phyloP scores from a whole-genome alignment of 1,140 invertebrate genomes.

The Pissodes strobi region DNA sequence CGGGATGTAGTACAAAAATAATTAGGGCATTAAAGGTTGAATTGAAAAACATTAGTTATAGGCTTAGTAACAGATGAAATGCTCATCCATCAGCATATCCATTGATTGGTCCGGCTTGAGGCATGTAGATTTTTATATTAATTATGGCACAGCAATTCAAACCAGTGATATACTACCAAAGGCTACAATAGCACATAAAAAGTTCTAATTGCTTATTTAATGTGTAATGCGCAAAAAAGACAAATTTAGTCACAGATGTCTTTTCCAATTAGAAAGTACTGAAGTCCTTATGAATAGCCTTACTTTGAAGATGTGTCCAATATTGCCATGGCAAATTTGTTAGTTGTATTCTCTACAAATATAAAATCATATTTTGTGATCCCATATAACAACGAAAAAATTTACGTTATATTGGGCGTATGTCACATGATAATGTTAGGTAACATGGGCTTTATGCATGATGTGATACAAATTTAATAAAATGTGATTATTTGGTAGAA shows the following conservation, averaged over 20 bases:
- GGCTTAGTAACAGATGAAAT: constrained; percentile 44
- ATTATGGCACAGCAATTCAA: constrained; percentile 40
- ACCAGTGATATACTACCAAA: constrained; percentile 39
- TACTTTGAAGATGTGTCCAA: constrained; percentile 38
- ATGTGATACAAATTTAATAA: no score
- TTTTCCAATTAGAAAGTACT: constrained; percentile 43
- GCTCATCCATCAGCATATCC: constrained; percentile 43
- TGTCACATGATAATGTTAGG: constrained; percentile 44
- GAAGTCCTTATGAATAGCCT: constrained; percentile 39
- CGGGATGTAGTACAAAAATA: constrained; percentile 22
- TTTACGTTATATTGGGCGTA: constrained; percentile 36
- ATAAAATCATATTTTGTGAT: constrained; percentile 42
- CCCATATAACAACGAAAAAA: constrained; percentile 33
- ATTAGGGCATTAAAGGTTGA: neutral
- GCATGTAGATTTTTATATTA: constrained; percentile 40
- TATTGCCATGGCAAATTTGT: constrained; percentile 40
- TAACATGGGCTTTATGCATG: no score
- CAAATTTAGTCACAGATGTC: constrained; percentile 40
- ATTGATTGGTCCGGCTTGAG: constrained; percentile 30
- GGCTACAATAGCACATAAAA: constrained; percentile 49
- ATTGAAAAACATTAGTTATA: constrained; percentile 32
- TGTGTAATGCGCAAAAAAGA: constrained; percentile 39
- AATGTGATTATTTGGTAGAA: no score
- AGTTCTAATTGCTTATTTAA: constrained; percentile 51
- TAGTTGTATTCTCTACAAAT: constrained; percentile 43